phyloP scores from a whole-genome alignment of 2,113 vertebrate species.

The Zapornia atra region DNA sequence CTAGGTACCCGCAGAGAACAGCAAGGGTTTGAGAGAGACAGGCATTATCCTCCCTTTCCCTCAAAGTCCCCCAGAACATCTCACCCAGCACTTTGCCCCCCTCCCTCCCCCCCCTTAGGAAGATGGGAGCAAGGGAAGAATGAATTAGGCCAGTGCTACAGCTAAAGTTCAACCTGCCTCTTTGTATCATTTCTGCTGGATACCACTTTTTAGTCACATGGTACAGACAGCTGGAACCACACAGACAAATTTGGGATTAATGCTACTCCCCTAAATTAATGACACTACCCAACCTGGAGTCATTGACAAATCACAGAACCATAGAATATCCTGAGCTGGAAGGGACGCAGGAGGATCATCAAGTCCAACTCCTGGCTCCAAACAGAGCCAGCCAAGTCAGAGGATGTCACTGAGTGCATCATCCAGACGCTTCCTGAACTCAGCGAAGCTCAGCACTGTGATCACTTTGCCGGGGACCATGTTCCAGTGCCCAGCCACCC shows the following conservation, averaged over 20 bases:
- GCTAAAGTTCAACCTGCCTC: neutral
- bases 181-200: neutral
- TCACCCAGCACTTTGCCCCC: neutral
- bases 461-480: too few species aligned
- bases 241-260: neutral
- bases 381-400: too few species aligned
- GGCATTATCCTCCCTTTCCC: neutral
- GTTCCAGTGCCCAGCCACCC: too few species aligned
- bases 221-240: neutral
- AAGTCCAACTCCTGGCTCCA: too few species aligned
- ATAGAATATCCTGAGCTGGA: too few species aligned
- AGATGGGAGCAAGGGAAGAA: neutral
- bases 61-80: neutral
- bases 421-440: too few species aligned
- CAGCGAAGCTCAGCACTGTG: too few species aligned
- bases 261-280: neutral
- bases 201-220: neutral
- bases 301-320: neutral
- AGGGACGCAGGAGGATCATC: too few species aligned
- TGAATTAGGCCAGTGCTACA: neutral
- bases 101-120: neutral
- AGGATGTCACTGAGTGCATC: too few species aligned
- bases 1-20: accelerated
- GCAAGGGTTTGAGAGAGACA: neutral
- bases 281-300: neutral